Evolutionary conservation across 2,797 vertebrate genomes (phyloP), one percentile per base, ranked within the genome.

Genomic region (Lutjanus campechanus): DNA sequence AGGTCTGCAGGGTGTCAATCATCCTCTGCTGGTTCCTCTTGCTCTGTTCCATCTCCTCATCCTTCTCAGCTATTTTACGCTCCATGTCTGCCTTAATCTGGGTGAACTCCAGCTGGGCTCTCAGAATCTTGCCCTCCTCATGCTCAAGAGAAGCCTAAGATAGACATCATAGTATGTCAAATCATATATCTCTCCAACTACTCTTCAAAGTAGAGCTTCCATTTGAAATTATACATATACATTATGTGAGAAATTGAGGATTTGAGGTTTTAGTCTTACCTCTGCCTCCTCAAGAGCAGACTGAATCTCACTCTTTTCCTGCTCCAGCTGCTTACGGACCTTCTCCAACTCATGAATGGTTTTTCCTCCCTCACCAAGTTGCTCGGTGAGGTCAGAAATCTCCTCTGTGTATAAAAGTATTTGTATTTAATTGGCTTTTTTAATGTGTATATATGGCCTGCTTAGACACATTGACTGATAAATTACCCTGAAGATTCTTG

Each of bases 201-300:
- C 55, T 75, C 11, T 36, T 22, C 15, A 46, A 55, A 29, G 36
- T 16, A 29, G 4, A 12, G 44, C 8, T 71, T 36, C 8, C 36
- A 61, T 69, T 58, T 49, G 7, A 55, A 22, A 50, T 17, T n/a
- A 16, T 36, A 17, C 22, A 47, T 22, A 20, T 29, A 11, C 1
- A 46, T 13, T 44, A 10, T n/a, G 16, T 60, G 7, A 55, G 51
- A 56, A 54, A 70, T 1, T 41, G 19, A 66, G 40, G 19, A 65
- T 1, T 41, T 53, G 17, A 55, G 8, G 22, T 50, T 46, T 25
- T 13, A 46, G 36, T 46, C 20, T 20, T 91, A 97, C 96, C 92
- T 97, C 97, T 0, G 97, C 97, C 81, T 98, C 97, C 55, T 97
- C 97, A n/a, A 98, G 90, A 0, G 97, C 97, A 0, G 97, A 92